These are phyloP conservation scores for Ataeniobius toweri DNA, from an alignment of 2,797 vertebrate genomes.

Conservation along the genomic window DNA sequence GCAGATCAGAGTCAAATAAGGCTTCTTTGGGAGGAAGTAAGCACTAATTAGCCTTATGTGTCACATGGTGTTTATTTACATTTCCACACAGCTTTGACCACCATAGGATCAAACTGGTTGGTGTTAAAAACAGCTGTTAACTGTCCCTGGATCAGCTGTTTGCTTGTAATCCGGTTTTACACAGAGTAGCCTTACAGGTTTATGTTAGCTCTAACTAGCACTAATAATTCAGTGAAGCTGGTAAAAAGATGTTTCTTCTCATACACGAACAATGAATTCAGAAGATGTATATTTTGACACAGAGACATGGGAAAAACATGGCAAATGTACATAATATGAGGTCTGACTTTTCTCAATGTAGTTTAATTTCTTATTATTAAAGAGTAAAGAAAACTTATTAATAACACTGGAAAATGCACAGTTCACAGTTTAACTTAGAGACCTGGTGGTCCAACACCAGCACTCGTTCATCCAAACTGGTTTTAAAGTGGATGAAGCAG, in stretches of 20 bases:
- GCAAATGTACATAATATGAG: neutral
- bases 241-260: neutral
- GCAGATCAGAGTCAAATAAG: conserved; percentile 10
- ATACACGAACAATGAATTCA: neutral
- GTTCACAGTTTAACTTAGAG: too few relatives aligned
- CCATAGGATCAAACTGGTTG: neutral
- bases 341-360: neutral
- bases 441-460: neutral
- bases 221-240: neutral
- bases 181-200: neutral
- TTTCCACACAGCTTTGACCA: neutral
- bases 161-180: neutral
- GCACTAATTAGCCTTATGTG: neutral
- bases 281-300: neutral
- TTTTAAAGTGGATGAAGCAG: neutral
- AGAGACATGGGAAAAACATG: neutral
- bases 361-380: neutral
- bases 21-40: neutral
- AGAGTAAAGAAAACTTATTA: neutral
- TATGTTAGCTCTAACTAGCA: neutral
- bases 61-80: neutral
- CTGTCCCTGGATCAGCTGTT: neutral
- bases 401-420: too few relatives aligned
- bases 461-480: too few relatives aligned
- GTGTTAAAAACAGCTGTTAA: neutral